phyloP scores from a whole-genome alignment of 2,113 vertebrate genomes.

The Corythornis cristatus region DNA sequence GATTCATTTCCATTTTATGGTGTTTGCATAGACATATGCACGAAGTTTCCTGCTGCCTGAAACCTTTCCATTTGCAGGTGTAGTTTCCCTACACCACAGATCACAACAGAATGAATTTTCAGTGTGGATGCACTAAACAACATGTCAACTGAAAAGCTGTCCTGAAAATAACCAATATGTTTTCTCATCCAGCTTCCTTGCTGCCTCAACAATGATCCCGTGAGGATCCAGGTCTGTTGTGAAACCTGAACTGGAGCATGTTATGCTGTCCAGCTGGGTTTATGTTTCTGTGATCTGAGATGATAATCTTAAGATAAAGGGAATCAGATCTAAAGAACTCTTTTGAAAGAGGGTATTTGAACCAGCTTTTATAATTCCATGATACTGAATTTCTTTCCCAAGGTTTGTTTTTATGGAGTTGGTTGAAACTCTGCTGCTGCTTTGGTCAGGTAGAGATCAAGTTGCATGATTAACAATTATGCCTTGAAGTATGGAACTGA shows the following conservation, averaged over 20 bases:
- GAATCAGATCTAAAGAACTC: not conserved
- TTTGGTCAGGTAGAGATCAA: constrained; percentile 31
- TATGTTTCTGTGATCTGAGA: not conserved
- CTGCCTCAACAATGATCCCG: not conserved
- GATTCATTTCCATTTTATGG: not conserved
- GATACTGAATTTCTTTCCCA: not conserved
- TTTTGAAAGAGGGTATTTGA: not conserved
- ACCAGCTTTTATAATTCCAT: not conserved
- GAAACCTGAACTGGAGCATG: not conserved
- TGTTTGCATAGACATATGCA: not conserved
- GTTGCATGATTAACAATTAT: constrained; percentile 32
- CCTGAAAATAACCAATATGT: not conserved
- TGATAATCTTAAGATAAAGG: not conserved
- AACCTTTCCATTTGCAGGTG: not conserved
- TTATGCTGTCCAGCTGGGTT: not conserved
- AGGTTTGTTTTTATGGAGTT: not conserved
- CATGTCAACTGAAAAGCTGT: not conserved
- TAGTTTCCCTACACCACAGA: not conserved
- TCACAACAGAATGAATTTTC: not conserved
- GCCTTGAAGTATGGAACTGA: constrained; percentile 8
- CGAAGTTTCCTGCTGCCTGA: not conserved
- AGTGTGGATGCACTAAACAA: not conserved
- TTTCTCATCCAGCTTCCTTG: not conserved
- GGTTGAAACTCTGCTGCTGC: constrained; percentile 15
- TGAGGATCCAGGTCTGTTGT: not conserved